These are phyloP conservation scores for Geococcyx californianus DNA, from an alignment of 2,113 vertebrate genomes.

Conservation along the genomic window DNA sequence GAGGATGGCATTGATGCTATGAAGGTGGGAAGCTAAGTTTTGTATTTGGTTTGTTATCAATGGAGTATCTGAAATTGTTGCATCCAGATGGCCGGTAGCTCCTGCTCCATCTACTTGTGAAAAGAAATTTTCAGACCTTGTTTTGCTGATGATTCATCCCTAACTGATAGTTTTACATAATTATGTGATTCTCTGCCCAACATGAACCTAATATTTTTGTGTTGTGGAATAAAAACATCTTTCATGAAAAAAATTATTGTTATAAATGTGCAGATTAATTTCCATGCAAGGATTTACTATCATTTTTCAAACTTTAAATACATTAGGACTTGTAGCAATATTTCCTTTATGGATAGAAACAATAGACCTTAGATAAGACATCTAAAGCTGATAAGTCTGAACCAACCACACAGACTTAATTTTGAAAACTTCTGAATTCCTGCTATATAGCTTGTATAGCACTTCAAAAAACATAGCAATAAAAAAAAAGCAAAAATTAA, in stretches of 20 bases:
- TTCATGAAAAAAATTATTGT: not conserved
- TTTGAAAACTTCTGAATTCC: not conserved
- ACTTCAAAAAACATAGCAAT: not conserved
- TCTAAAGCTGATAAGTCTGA: not conserved
- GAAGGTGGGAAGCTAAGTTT: not conserved
- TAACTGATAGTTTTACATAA: constrained; percentile 35
- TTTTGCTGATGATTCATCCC: constrained; percentile 40
- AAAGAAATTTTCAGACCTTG: constrained; percentile 42
- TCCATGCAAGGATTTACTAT: not conserved
- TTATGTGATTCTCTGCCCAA: not conserved
- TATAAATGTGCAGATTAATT: not conserved
- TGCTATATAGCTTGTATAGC: not conserved
- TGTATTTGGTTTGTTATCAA: not conserved
- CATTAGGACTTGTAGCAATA: accelerated
- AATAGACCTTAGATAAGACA: not conserved
- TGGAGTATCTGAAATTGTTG: not conserved
- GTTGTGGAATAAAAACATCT: not conserved
- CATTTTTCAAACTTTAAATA: not conserved
- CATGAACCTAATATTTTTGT: not conserved
- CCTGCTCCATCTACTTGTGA: constrained; percentile 3
- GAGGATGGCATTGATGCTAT: not conserved
- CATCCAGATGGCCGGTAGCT: constrained; percentile 35
- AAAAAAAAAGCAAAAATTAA: not conserved
- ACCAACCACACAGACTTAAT: not conserved
- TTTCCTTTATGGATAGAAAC: not conserved